These are phyloP conservation scores for Pseudoatta argentina DNA, from an alignment of 1,140 invertebrate species.

Conservation along the genomic window DNA sequence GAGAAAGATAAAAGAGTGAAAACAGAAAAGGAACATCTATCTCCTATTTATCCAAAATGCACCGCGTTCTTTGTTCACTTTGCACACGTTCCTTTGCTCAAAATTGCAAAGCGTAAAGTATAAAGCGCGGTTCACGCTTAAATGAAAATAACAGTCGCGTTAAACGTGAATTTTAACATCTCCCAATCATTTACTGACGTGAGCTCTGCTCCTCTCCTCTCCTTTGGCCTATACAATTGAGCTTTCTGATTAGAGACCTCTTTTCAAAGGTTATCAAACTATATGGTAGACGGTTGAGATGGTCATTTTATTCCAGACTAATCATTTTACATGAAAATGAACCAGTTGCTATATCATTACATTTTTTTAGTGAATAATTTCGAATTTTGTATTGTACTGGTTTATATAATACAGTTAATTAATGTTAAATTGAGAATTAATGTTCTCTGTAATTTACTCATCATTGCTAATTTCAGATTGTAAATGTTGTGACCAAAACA, in stretches of 20 bases:
- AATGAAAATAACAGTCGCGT: constrained; percentile 40
- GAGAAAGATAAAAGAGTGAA: neutral
- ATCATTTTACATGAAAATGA: neutral
- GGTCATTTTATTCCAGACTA: neutral
- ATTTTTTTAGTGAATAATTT: neutral
- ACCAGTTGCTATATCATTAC: neutral
- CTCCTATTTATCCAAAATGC: constrained; percentile 31
- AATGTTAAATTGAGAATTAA: neutral
- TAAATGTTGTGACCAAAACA: too few relatives aligned
- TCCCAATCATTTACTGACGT: neutral
- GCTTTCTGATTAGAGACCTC: neutral
- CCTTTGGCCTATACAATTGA: neutral
- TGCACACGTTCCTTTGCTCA: neutral
- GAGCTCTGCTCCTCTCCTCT: neutral
- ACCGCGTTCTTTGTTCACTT: constrained; percentile 45
- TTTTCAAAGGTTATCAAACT: neutral
- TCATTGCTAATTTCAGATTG: too few relatives aligned
- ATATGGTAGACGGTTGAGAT: neutral
- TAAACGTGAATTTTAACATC: constrained; percentile 41
- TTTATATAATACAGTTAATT: neutral
- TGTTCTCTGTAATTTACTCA: too few relatives aligned
- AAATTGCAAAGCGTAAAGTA: constrained; percentile 27
- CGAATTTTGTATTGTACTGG: neutral
- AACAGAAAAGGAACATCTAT: constrained; percentile 18
- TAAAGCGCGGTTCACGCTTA: constrained; percentile 16